A percentile compares a stretch with the other conserved stretches of the same genome.
These are phyloP conservation scores for Polypterus bichir DNA, from an alignment of 2,113 vertebrate species.

Conservation along the genomic window DNA sequence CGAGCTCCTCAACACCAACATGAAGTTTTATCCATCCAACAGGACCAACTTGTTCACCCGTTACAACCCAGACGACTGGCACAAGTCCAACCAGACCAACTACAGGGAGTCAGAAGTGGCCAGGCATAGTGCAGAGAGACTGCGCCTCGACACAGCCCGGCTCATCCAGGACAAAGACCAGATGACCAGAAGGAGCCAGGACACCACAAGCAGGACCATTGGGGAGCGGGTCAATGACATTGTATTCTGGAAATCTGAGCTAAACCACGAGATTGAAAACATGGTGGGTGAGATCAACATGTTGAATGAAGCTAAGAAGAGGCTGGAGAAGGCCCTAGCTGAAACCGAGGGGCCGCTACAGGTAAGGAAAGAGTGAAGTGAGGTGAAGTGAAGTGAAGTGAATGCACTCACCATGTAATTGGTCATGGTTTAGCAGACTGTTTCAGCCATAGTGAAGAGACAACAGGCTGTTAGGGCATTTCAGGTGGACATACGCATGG, in stretches of 20 bases:
- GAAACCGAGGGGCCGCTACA: constrained; percentile 77
- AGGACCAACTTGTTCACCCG: constrained; percentile 52
- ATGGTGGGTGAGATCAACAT: constrained; percentile 75
- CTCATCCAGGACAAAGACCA: constrained; percentile 78
- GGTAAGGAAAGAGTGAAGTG: constrained; percentile 47
- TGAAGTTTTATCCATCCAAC: constrained; percentile 63
- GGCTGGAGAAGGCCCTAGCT: constrained; percentile 71
- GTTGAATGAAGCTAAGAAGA: constrained; percentile 61
- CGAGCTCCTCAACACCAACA: constrained; percentile 50
- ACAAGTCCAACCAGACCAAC: constrained; percentile 68
- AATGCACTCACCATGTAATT: no score
- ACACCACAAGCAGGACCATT: constrained; percentile 62
- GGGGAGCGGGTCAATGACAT: constrained; percentile 73
- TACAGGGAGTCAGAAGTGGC: constrained; percentile 65
- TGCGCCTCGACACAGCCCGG: constrained; percentile 62
- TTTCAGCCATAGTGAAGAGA: no score
- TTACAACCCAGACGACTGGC: constrained; percentile 78
- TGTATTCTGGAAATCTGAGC: constrained; percentile 79
- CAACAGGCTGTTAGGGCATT: no score
- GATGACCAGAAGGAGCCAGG: constrained; percentile 60
- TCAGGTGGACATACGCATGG: no score
- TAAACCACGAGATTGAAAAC: constrained; percentile 70
- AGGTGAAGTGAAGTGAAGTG: not conserved
- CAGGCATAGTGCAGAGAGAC: constrained; percentile 63
- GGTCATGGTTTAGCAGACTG: no score